Evolutionary conservation across 2,797 vertebrate genomes (phyloP).

Genomic region (Paedocypris micromegethes): DNA sequence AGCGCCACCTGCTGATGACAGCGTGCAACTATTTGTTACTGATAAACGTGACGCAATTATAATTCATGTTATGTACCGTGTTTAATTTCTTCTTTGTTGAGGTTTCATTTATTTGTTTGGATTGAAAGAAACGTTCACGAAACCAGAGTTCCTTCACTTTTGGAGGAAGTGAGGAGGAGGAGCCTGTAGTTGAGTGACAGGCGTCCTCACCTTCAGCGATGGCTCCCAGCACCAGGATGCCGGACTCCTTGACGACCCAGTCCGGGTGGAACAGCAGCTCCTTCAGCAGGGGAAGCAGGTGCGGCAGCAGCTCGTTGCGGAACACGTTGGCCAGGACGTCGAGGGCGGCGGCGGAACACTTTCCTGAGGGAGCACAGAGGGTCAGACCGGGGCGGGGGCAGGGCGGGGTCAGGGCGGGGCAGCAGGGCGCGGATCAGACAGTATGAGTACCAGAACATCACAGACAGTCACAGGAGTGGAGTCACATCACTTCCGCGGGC

Average conservation of each 20-base stretch:
- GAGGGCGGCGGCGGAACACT: slow-evolving; percentile 88
- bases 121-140: too few relatives aligned
- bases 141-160: too few relatives aligned
- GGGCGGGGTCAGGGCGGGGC: too few relatives aligned
- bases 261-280: slow-evolving; percentile 88
- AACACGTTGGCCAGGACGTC: slow-evolving; percentile 93
- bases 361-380: slow-evolving; percentile 62
- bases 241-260: slow-evolving; percentile 94
- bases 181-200: too few relatives aligned
- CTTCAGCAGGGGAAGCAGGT: slow-evolving; percentile 86
- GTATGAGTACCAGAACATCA: slow-evolving; percentile 48
- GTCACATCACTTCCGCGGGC: slow-evolving; percentile 40
- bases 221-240: slow-evolving; percentile 88
- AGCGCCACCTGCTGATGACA: too few relatives aligned
- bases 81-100: too few relatives aligned
- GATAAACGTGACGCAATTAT: too few relatives aligned
- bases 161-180: too few relatives aligned
- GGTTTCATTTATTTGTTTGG: too few relatives aligned
- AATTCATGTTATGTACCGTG: too few relatives aligned
- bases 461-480: not conserved
- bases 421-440: slow-evolving; percentile 37
- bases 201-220: slow-evolving; percentile 79
- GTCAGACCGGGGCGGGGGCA: not conserved
- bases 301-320: slow-evolving; percentile 88
- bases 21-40: too few relatives aligned